phyloP scores from a whole-genome alignment of 1,140 invertebrate genomes.

The Popillia japonica region DNA sequence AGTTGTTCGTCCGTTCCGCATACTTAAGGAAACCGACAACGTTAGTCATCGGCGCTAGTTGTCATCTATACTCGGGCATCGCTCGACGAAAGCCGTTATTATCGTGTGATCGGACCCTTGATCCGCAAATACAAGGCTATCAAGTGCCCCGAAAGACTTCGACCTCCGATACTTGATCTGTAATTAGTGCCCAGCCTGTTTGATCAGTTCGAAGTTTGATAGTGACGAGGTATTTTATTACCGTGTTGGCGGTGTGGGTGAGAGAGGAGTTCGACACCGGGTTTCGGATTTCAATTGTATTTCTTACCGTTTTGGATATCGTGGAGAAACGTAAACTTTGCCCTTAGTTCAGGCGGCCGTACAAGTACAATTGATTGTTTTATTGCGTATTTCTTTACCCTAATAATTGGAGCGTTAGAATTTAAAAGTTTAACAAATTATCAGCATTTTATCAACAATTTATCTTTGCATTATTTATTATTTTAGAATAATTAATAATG shows the following conservation, averaged over 20 bases:
- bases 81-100: conserved; percentile 3
- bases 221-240: conserved; percentile 34
- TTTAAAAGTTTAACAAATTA: too few species aligned
- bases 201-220: conserved; percentile 28
- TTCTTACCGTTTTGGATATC: background rate
- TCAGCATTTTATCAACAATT: too few species aligned
- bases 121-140: conserved; percentile 29
- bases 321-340: background rate
- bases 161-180: conserved; percentile 28
- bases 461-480: too few species aligned
- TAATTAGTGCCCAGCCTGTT: conserved; percentile 26
- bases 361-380: too few species aligned
- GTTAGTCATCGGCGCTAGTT: background rate
- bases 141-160: conserved; percentile 23
- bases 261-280: background rate
- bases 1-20: conserved; percentile 1
- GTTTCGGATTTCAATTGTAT: conserved; percentile 12
- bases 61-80: background rate
- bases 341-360: background rate
- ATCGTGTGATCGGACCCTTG: conserved; percentile 3
- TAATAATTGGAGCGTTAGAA: too few species aligned
- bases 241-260: background rate
- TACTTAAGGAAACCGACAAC: background rate
- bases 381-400: too few species aligned
- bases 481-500: too few species aligned